Evolutionary conservation across 2,888 invertebrate genomes (phyloP), one percentile per base, ranked within the genome.

Genomic region (Subacronicta megacephala): DNA sequence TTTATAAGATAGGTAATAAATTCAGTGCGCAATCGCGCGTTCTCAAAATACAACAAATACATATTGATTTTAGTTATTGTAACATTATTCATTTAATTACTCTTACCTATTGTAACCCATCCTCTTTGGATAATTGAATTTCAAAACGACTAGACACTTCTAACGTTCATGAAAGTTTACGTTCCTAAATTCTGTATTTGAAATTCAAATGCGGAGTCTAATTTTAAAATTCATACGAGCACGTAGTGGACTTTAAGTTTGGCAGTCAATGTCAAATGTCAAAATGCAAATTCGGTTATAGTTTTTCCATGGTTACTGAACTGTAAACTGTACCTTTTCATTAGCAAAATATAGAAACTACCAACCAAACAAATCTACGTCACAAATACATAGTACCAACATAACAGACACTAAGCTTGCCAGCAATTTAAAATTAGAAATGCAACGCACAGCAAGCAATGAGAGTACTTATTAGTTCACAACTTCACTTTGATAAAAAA

Each of bases 211-310:
- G 4, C 5, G 1, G 7, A 33, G 29, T 29, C 12, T 31, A 50
- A 53, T 68, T 58, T 43, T 51, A 35, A 40, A 57, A 41, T 35
- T 36, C 20, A 17, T 20, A 31, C 13, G 16, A 9, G 18, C 26
- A 17, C 26, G 51, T 17, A 15, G 36, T 23, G 2, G 16, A 26
- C 36, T 17, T 12, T 7, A 20, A 41, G 56, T 50, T 61, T 65
- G 55, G 62, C 70, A 66, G 51, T 17, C 17, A 41, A 51, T 51
- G 70, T 61, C 62, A 62, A 54, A 61, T 47, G 52, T 59, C 52
- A 63, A 42, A 53, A 46, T 51, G 35, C 5, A 16, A 54, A 49
- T 49, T 7, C 38, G 33, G 17, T 42, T 46, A 26, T 38, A 36
- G 17, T 53, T 18, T n/a, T 42, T 41, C n/a, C 31, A 12, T 31